Evolutionary conservation across 2,113 vertebrate species (phyloP).

Genomic region (Murina feae): DNA sequence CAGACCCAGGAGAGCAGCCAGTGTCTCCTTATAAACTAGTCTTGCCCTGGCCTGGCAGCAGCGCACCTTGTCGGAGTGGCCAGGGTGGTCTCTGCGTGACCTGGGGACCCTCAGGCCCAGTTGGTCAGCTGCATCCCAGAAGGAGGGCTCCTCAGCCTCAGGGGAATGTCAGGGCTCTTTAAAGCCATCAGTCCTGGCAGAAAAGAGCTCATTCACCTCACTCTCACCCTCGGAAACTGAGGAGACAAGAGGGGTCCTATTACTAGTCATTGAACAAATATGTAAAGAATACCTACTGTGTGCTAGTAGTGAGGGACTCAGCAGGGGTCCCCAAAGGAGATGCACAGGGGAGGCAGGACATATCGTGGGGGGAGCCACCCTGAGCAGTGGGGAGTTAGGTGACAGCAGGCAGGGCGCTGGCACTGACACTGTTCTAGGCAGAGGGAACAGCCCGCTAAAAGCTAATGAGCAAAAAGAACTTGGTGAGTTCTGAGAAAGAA

Average conservation of each 20-base stretch:
- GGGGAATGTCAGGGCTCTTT: neutral
- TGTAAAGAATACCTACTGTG: neutral
- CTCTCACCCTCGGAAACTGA: neutral
- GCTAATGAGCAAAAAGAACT: neutral
- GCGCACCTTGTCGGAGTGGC: neutral
- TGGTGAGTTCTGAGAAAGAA: neutral
- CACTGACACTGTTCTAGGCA: neutral
- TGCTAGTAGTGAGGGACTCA: neutral
- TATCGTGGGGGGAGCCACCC: neutral
- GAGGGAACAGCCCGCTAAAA: neutral
- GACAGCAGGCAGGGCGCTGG: fast-evolving
- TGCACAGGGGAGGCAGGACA: neutral
- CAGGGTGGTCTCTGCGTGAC: neutral
- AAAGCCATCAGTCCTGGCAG: neutral
- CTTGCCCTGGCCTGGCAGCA: neutral
- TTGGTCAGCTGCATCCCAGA: neutral
- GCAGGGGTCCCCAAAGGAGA: neutral
- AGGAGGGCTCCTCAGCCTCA: too few relatives aligned
- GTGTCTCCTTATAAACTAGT: neutral
- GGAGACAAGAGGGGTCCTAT: neutral
- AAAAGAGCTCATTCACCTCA: neutral
- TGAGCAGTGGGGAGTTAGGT: neutral
- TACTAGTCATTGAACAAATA: neutral
- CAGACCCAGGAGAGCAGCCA: neutral
- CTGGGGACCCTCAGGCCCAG: neutral